phyloP scores from a whole-genome alignment of 2,113 vertebrate genomes.

The Arvicanthis niloticus region DNA sequence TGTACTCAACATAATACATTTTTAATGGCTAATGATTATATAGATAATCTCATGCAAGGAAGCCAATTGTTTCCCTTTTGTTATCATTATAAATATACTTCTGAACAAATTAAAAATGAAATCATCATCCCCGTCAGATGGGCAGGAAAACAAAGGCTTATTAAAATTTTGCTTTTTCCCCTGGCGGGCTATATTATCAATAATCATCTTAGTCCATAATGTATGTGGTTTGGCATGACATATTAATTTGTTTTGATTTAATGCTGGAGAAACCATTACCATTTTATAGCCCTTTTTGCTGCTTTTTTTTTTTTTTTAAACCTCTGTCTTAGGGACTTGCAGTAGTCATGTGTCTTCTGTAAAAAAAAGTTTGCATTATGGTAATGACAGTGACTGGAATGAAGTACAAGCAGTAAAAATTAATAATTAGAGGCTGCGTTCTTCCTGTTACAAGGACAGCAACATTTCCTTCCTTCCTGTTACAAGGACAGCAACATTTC shows the following conservation, averaged over 20 bases:
- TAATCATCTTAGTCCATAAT: constrained; percentile 67
- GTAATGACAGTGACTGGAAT: background rate
- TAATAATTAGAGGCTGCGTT: background rate
- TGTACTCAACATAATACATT: constrained; percentile 60
- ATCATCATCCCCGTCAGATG: constrained; percentile 55
- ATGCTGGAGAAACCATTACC: constrained; percentile 43
- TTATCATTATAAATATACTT: constrained; percentile 74
- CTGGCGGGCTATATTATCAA: constrained; percentile 63
- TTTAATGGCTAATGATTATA: constrained; percentile 70
- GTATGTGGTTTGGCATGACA: constrained; percentile 57
- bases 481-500: background rate
- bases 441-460: background rate
- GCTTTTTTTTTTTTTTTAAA: background rate
- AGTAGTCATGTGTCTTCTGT: background rate
- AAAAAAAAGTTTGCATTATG: constrained; percentile 33
- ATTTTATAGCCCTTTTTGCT: constrained; percentile 53
- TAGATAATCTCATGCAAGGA: constrained; percentile 55
- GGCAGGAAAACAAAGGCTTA: constrained; percentile 66
- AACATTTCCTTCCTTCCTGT: background rate
- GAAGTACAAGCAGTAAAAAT: constrained; percentile 12
- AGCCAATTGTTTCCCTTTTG: constrained; percentile 69
- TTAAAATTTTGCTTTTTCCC: constrained; percentile 66
- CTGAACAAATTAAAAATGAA: constrained; percentile 76
- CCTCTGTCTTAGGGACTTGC: constrained; percentile 24
- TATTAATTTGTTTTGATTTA: constrained; percentile 67